phyloP scores from a whole-genome alignment of 2,888 invertebrate species.

The Metalampra italica region DNA sequence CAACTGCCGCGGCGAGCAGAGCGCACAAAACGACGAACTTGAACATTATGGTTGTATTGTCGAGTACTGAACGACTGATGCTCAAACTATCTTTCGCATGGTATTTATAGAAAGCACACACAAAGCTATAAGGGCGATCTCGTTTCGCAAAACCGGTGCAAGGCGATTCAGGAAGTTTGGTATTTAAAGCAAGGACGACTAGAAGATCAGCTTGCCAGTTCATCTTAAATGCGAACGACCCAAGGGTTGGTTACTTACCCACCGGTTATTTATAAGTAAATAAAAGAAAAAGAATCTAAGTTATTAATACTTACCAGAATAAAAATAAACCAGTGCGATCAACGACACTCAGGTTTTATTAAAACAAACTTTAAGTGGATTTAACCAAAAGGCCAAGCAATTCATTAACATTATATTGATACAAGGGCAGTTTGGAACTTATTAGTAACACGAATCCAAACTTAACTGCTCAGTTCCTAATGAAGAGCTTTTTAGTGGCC shows the following conservation, averaged over 20 bases:
- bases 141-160: slow-evolving; percentile 61
- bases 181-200: slow-evolving; percentile 61
- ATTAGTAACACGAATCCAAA: slow-evolving; percentile 18
- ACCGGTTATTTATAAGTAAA: not conserved
- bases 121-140: slow-evolving; percentile 59
- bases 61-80: slow-evolving; percentile 60
- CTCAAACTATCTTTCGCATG: slow-evolving; percentile 23
- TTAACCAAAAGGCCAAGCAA: not conserved
- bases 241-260: too few species aligned
- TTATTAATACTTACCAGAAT: not conserved
- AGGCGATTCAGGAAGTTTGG: slow-evolving; percentile 58
- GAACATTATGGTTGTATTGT: slow-evolving; percentile 66
- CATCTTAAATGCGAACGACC: slow-evolving; percentile 27
- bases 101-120: slow-evolving; percentile 63
- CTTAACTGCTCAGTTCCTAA: slow-evolving; percentile 21
- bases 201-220: slow-evolving; percentile 35
- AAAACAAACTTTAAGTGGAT: not conserved
- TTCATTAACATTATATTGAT: not conserved
- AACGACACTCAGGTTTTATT: not conserved
- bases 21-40: slow-evolving; percentile 80
- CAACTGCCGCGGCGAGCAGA: slow-evolving; percentile 76
- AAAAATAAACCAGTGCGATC: not conserved
- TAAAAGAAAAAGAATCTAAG: not conserved
- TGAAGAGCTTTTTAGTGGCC: slow-evolving; percentile 30
- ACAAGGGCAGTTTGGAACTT: slow-evolving; percentile 3